Evolutionary conservation across 2,797 vertebrate genomes (phyloP).

Genomic region (Emys orbicularis): DNA sequence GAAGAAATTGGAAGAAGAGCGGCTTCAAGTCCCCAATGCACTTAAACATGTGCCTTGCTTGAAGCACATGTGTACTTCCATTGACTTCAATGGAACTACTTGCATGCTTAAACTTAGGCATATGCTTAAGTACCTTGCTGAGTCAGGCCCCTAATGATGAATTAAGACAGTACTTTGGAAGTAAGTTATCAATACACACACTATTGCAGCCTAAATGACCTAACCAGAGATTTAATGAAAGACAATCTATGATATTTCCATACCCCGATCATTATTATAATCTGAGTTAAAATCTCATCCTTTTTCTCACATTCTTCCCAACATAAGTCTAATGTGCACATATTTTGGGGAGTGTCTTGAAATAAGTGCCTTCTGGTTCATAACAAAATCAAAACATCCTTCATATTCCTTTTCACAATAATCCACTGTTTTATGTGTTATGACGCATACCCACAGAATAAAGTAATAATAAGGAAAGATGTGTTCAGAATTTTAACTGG

Average conservation of each 20-base stretch:
- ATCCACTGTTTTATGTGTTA: neutral
- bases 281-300: neutral
- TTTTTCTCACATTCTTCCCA: neutral
- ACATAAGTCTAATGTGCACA: neutral
- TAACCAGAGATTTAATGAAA: neutral
- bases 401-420: neutral
- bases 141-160: neutral
- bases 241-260: neutral
- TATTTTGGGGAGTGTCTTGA: neutral
- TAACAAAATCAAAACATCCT: neutral
- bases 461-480: neutral
- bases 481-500: neutral
- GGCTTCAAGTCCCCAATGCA: neutral
- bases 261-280: neutral
- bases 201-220: neutral
- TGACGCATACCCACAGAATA: neutral
- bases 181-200: neutral
- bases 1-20: conserved; percentile 8
- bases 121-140: neutral
- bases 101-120: neutral
- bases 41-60: neutral
- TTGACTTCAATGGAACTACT: neutral
- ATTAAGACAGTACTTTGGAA: neutral
- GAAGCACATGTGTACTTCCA: neutral
- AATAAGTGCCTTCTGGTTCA: neutral